Evolutionary conservation across 2,797 vertebrate species (phyloP).

Genomic region (Novumbra hubbsi): DNA sequence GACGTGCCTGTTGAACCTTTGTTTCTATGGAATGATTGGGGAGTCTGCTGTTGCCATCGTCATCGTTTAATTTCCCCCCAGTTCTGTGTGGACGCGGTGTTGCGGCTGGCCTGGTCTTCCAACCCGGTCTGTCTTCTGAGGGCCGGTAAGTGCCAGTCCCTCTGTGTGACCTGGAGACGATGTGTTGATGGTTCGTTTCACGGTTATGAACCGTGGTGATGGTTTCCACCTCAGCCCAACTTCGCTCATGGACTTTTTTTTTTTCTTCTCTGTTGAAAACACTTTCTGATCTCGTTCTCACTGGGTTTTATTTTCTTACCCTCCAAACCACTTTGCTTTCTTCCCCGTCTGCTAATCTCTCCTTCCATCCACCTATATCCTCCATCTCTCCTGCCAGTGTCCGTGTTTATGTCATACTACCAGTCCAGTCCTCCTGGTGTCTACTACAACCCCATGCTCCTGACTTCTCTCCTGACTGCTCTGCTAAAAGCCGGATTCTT

Average conservation of each 20-base stretch:
- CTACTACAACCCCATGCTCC: constrained; percentile 74
- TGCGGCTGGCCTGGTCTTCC: constrained; percentile 71
- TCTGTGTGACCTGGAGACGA: too few species aligned
- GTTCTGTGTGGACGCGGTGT: constrained; percentile 83
- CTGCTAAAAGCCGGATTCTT: constrained; percentile 77
- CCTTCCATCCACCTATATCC: neutral
- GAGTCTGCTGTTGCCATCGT: too few species aligned
- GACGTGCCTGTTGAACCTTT: neutral
- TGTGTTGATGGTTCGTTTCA: too few species aligned
- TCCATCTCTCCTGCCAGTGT: constrained; percentile 62
- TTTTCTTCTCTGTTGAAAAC: too few species aligned
- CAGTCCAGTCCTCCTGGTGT: constrained; percentile 72
- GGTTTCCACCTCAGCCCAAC: too few species aligned
- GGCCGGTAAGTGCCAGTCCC: constrained; percentile 76
- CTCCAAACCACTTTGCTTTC: neutral
- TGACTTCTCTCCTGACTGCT: constrained; percentile 77
- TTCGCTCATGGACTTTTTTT: too few species aligned
- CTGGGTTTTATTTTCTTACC: too few species aligned
- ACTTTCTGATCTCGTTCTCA: too few species aligned
- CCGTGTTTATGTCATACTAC: constrained; percentile 84
- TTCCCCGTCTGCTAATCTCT: neutral
- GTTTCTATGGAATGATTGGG: neutral
- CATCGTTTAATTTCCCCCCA: constrained; percentile 51
- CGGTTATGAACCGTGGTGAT: too few species aligned
- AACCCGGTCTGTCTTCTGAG: constrained; percentile 76